phyloP scores from a whole-genome alignment of 2,113 vertebrate genomes.

The Lipotes vexillifer region DNA sequence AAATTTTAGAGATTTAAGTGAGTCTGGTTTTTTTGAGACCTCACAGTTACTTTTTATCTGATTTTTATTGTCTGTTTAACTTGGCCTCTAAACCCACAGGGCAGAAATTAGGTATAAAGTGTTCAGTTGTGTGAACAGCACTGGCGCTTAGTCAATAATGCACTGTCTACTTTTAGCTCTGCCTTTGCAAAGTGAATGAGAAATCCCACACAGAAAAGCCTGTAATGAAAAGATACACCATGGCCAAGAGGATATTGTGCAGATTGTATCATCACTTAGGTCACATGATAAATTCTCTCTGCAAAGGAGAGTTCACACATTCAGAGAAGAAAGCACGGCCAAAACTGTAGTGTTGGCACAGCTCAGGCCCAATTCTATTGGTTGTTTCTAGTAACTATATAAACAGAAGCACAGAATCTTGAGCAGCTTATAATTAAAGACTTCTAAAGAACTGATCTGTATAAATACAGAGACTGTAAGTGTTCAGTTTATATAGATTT shows the following conservation, averaged over 20 bases:
- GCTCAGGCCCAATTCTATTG: neutral
- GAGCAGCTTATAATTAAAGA: constrained; percentile 59
- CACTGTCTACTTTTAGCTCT: neutral
- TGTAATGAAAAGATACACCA: constrained; percentile 13
- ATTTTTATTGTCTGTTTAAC: constrained; percentile 47
- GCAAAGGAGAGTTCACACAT: neutral
- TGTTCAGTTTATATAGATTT: constrained; percentile 28
- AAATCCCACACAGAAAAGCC: neutral
- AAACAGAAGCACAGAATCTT: constrained; percentile 47
- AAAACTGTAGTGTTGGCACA: neutral
- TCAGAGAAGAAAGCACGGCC: neutral
- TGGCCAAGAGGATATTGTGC: neutral
- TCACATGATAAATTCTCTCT: constrained; percentile 13
- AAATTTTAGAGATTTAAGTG: constrained; percentile 18
- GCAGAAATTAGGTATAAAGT: constrained; percentile 37
- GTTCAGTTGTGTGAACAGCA: neutral
- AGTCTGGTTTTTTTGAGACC: neutral
- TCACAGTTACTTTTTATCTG: constrained; percentile 2
- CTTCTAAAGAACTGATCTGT: constrained; percentile 37
- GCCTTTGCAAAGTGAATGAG: constrained; percentile 21
- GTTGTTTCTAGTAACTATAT: constrained; percentile 42
- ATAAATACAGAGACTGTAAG: constrained; percentile 22
- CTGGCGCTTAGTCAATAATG: neutral
- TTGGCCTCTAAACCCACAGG: constrained; percentile 45
- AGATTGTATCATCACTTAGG: neutral